phyloP scores from a whole-genome alignment of 2,888 invertebrate genomes.

The Zeuzera pyrina region DNA sequence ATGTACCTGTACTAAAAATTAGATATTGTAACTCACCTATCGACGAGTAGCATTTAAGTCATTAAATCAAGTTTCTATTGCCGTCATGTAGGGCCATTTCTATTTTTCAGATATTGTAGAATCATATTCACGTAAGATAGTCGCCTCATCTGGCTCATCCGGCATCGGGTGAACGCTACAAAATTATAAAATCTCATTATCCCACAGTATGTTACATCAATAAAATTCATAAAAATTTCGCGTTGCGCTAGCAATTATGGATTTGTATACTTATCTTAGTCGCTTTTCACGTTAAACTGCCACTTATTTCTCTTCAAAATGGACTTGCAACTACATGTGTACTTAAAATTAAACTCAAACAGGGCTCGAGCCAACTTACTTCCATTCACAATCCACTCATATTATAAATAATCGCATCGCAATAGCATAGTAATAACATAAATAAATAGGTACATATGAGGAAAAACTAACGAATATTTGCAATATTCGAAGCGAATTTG shows the following conservation, averaged over 20 bases:
- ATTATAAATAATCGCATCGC: too few relatives aligned
- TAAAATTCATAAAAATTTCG: conserved; percentile 28
- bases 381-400: too few relatives aligned
- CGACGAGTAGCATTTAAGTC: conserved; percentile 25
- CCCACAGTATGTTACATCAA: conserved; percentile 37
- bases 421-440: too few relatives aligned
- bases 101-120: conserved; percentile 18
- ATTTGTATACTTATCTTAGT: conserved; percentile 43
- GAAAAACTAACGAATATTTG: too few relatives aligned
- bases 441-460: too few relatives aligned
- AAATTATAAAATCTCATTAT: conserved; percentile 59
- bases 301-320: conserved; percentile 8
- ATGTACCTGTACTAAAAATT: conserved; percentile 21
- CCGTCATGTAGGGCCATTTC: conserved; percentile 27
- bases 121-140: conserved; percentile 24
- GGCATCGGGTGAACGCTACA: conserved; percentile 58
- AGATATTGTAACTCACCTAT: conserved; percentile 48
- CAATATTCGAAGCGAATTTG: too few relatives aligned
- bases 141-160: conserved; percentile 37
- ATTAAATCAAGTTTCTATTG: conserved; percentile 25
- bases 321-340: too few relatives aligned
- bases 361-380: too few relatives aligned
- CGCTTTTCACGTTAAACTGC: conserved; percentile 17
- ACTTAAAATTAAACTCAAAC: too few relatives aligned
- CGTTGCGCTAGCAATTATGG: conserved; percentile 24